A percentile compares a stretch with the other conserved stretches of the same genome.
Conservation (phyloP, 2,888 invertebrate species). For the Polylopha cassiicola region DNA sequence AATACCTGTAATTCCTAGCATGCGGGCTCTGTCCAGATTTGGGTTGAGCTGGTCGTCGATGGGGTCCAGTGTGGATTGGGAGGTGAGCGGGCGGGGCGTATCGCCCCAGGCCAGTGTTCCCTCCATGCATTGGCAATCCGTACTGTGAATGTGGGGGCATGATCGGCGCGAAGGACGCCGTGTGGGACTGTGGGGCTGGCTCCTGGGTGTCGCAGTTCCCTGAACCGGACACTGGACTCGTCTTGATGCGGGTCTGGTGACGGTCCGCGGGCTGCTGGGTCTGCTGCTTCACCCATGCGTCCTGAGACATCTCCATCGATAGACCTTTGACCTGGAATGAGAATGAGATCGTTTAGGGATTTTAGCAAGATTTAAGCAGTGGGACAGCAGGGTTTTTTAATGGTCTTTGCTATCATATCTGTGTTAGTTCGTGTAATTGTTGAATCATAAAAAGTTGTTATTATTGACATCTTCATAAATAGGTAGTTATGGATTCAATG, state of each 20-base stretch:
- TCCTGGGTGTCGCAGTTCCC: slow-evolving; percentile 74
- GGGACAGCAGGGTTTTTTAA: slow-evolving; percentile 3
- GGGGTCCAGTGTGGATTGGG: slow-evolving; percentile 76
- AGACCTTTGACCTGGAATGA: slow-evolving; percentile 67
- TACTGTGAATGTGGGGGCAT: slow-evolving; percentile 68
- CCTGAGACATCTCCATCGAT: slow-evolving; percentile 73
- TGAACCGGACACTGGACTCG: slow-evolving; percentile 67
- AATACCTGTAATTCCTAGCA: slow-evolving; percentile 76
- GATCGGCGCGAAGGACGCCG: slow-evolving; percentile 64
- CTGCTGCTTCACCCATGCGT: slow-evolving; percentile 71
- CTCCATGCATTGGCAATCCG: slow-evolving; percentile 57
- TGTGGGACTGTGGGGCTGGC: slow-evolving; percentile 72
- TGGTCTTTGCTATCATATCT: no score
- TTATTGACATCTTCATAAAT: no score
- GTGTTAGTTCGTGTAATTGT: slow-evolving; percentile 1
- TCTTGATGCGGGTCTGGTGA: slow-evolving; percentile 65
- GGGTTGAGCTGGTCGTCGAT: slow-evolving; percentile 66
- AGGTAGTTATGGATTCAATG: no score
- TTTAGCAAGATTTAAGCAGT: slow-evolving; percentile 6
- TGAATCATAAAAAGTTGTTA: background rate
- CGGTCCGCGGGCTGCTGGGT: slow-evolving; percentile 63
- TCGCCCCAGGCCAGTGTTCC: slow-evolving; percentile 62
- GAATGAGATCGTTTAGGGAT: slow-evolving; percentile 10
- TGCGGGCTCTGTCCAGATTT: slow-evolving; percentile 73
- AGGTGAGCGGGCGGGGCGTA: slow-evolving; percentile 71